Evolutionary conservation across 2,797 vertebrate genomes (phyloP), one percentile per base, ranked within the genome.

Genomic region (Heterohyrax brucei): DNA sequence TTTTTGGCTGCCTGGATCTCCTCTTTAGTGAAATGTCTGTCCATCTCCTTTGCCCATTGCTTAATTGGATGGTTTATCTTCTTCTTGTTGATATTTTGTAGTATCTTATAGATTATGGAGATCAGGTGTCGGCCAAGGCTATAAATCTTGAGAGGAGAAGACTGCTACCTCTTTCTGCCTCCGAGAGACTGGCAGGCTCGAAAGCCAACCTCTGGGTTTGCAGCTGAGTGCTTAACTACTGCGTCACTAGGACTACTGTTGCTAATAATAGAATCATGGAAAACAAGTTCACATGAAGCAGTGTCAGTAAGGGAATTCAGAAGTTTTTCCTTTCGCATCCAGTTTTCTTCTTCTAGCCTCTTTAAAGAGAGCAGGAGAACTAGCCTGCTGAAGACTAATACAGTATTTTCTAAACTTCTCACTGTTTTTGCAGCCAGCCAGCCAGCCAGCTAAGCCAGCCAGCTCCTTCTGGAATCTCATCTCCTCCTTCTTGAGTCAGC

Each of bases 401-500:
- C 53, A 14, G 53, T 56, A 79, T n/a, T 72, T 80, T 91, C 44
- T 59, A 91, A 87, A 93, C 62, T 92, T 91, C 83, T 85, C 19
- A 62, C 81, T 72, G 59, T 0, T 83, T 59, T 78, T 93, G 50
- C 56, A 92, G 61, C 48, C 28, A 80, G 61, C 1, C 14, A 76
- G 50, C 39, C 80, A 33, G 56, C 18, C 39, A 83, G 75, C 21
- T 53, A 88, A 80, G 81, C 48, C 61, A 90, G 91, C 78, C 26
- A 96, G 89, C 87, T 96, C 84, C 97, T 96, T 96, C 95, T 96
- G 96, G 95, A 98, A 93, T 95, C 91, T 89, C 89, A 92, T 90
- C 90, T 82, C 89, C 82, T 94, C 95, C 96, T 95, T 95, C 87
- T 66, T 83, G 94, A 95, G 83, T 97, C 96, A 98, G 96, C 81